Evolutionary conservation across 2,888 invertebrate species (phyloP).

Genomic region (Chorisops tibialis): DNA sequence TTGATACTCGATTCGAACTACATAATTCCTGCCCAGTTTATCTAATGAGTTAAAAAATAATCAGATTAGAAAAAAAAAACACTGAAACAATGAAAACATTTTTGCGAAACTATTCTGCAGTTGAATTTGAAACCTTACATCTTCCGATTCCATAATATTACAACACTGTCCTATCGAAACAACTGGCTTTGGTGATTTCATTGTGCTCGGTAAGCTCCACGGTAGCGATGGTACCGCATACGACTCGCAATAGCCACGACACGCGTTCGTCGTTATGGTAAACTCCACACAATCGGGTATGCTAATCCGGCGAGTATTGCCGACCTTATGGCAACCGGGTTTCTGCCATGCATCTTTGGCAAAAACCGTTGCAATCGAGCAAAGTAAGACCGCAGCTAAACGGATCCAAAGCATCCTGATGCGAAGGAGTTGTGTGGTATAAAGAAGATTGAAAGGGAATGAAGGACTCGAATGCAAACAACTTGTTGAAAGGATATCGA

Average conservation of each 20-base stretch:
- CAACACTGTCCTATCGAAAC: slow-evolving; percentile 85
- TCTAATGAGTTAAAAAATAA: too few species aligned
- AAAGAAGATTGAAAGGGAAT: background rate
- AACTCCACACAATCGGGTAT: slow-evolving; percentile 84
- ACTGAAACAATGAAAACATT: background rate
- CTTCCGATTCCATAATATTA: slow-evolving; percentile 85
- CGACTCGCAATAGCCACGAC: slow-evolving; percentile 82
- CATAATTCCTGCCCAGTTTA: too few species aligned
- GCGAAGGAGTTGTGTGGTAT: background rate
- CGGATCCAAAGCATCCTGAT: slow-evolving; percentile 29
- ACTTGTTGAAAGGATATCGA: slow-evolving; percentile 21
- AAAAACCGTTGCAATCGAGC: background rate
- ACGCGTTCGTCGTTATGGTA: slow-evolving; percentile 80
- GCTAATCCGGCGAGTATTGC: slow-evolving; percentile 74
- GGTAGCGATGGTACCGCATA: slow-evolving; percentile 76
- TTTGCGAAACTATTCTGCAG: too few species aligned
- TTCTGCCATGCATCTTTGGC: slow-evolving; percentile 61
- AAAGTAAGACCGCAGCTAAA: slow-evolving; percentile 17
- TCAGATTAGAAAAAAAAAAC: background rate
- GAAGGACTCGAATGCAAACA: background rate
- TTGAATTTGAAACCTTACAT: too few species aligned
- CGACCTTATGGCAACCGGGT: slow-evolving; percentile 78
- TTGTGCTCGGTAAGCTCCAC: slow-evolving; percentile 37
- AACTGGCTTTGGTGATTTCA: slow-evolving; percentile 60
- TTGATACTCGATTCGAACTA: too few species aligned